These are phyloP conservation scores for Synanthedon formicaeformis DNA, from an alignment of 2,888 invertebrate species.

Conservation along the genomic window DNA sequence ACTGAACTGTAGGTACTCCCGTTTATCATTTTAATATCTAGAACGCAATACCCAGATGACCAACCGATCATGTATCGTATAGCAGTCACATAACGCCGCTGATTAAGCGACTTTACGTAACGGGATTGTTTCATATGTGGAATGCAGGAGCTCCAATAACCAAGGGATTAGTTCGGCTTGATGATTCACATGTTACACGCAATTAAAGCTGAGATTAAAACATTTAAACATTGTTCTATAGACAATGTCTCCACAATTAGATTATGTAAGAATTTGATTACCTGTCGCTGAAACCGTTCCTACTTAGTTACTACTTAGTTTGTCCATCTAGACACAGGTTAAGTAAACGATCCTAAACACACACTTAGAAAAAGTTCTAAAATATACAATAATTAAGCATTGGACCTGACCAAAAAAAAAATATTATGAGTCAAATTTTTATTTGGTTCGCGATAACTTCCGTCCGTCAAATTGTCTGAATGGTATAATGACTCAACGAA, in stretches of 20 bases:
- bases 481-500: slow-evolving; percentile 27
- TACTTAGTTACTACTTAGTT: no score
- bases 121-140: slow-evolving; percentile 15
- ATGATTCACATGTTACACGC: background rate
- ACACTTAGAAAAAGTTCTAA: no score
- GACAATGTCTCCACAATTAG: no score
- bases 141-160: background rate
- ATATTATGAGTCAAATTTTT: background rate
- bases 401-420: background rate
- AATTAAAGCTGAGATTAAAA: background rate
- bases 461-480: slow-evolving; percentile 8
- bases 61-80: background rate
- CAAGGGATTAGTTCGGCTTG: background rate
- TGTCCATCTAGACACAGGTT: no score
- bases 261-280: no score
- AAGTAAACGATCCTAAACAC: no score
- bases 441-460: background rate
- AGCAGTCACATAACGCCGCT: background rate
- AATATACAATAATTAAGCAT: no score
- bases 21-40: background rate
- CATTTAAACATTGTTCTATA: background rate
- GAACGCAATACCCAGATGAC: background rate
- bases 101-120: slow-evolving; percentile 11
- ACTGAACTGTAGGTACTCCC: no score
- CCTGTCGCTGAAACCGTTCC: no score